These are phyloP conservation scores for Seriola dumerili DNA, from an alignment of 2,113 vertebrate species.

Conservation along the genomic window DNA sequence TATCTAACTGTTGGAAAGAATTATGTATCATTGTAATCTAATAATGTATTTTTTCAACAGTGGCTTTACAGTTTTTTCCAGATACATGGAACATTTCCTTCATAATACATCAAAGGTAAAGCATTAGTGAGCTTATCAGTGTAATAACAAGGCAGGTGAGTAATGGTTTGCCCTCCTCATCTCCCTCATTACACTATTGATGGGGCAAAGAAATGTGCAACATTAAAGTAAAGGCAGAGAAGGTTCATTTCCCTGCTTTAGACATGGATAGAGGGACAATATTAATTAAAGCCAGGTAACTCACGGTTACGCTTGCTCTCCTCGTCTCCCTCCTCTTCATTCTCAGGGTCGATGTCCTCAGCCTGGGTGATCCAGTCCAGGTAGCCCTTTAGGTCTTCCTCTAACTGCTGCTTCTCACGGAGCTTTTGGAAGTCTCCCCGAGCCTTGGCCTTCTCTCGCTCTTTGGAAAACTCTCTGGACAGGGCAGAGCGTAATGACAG, in stretches of 20 bases:
- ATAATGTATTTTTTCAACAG: too few species aligned
- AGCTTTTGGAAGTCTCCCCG: constrained; percentile 98
- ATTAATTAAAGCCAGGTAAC: constrained; percentile 71
- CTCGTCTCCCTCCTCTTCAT: constrained; percentile 93
- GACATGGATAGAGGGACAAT: background rate
- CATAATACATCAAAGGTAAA: constrained; percentile 10
- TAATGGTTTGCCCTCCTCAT: constrained; percentile 3
- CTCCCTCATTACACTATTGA: background rate
- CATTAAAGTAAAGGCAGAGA: constrained; percentile 1
- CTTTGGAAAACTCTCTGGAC: constrained; percentile 97
- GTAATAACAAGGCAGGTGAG: background rate
- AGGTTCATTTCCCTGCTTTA: background rate
- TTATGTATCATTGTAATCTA: too few species aligned
- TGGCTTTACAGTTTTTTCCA: background rate
- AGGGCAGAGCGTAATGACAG: background rate
- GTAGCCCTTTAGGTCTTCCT: constrained; percentile 97
- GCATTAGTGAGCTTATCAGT: background rate
- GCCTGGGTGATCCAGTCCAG: constrained; percentile 99
- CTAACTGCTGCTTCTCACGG: constrained; percentile 96
- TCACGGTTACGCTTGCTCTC: constrained; percentile 94
- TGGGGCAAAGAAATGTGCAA: constrained; percentile 9
- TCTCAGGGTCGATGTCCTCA: constrained; percentile 97
- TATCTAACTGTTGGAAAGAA: background rate
- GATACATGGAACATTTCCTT: background rate
- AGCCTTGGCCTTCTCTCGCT: constrained; percentile 98